A percentile compares a stretch with the other conserved stretches of the same genome.
Conservation (phyloP, 1,140 invertebrate genomes). For the Paraescarpia echinospica region DNA sequence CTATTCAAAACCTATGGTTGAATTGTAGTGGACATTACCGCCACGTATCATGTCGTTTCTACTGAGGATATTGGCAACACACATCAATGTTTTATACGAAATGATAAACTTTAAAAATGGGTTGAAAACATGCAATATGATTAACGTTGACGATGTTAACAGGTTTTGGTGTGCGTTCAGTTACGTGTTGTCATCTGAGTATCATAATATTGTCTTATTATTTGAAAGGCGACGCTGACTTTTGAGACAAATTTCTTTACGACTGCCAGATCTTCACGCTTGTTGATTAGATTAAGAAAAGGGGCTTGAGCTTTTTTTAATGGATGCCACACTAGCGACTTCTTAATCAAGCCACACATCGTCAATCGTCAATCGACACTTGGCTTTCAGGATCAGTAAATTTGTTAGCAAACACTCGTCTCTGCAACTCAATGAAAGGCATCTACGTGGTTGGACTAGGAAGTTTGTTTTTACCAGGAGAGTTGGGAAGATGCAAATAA, state of each 20-base stretch:
- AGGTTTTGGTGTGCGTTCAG: neutral
- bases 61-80: too few species aligned
- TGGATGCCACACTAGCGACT: neutral
- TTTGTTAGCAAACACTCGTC: neutral
- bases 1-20: too few species aligned
- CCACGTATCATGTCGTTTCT: too few species aligned
- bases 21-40: too few species aligned
- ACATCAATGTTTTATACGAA: too few species aligned
- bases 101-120: too few species aligned
- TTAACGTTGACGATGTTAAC: too few species aligned
- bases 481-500: neutral
- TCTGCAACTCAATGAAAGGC: neutral
- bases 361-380: neutral
- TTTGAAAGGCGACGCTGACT: neutral
- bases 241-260: neutral
- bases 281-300: too few species aligned
- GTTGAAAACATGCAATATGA: too few species aligned
- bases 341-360: neutral
- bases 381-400: neutral
- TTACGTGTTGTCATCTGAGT: neutral
- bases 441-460: too few species aligned
- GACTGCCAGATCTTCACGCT: neutral
- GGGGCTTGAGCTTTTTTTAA: too few species aligned
- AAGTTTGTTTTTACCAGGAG: neutral
- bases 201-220: neutral